Base-by-base conservation (phyloP, 2,797 vertebrate genomes). In the Knipowitschia caucasica region DNA sequence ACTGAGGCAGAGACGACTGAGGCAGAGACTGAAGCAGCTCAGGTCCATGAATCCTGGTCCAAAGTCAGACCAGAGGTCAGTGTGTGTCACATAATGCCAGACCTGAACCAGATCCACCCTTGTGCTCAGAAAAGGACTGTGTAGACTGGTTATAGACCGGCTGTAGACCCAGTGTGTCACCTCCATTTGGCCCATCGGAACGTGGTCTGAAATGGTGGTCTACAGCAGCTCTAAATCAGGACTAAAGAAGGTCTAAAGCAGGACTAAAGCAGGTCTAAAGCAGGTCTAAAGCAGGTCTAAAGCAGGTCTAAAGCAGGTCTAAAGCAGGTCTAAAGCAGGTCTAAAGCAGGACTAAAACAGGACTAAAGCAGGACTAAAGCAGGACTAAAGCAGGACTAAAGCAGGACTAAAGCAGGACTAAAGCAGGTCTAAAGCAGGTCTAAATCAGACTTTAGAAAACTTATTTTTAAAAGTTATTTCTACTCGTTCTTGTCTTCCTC, bases 61-160 rank as follows among this genome's bases (percentile, higher is more conserved):
- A 49, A 30, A 49, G 46, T 31, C 46, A 31, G 29, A 31, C 46
- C 12, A 33, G 23, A 33, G 46, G 27, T 49, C 30, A 11, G 27
- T 8, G 7, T 23, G 9, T 20, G 26, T 4, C 27, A 49, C 29
- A 5, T 33, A 12, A 49, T 21, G 15, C n/a, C 5, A 15, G 42
- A 27, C 42, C 42, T 15, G 42, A 44, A 44, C 42, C 23, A 44
- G 42, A 44, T 44, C 42, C 27, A 25, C 42, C 42, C 42, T 25
- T 15, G 27, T 26, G 44, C 30, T 27, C 10, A 12, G 14, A 11
- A 12, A 3, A 5, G 35, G 35, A 18, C 35, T 17, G 12, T 25
- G 12, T 27, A 26, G 44, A 46, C 44, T 9, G n/a, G 17, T 12
- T 42, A 42, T 24, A 42, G 39, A 42, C 40, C 40, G 6, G 12